Evolutionary conservation across 2,888 invertebrate species (phyloP).

Genomic region (Agriopis aurantiaria): DNA sequence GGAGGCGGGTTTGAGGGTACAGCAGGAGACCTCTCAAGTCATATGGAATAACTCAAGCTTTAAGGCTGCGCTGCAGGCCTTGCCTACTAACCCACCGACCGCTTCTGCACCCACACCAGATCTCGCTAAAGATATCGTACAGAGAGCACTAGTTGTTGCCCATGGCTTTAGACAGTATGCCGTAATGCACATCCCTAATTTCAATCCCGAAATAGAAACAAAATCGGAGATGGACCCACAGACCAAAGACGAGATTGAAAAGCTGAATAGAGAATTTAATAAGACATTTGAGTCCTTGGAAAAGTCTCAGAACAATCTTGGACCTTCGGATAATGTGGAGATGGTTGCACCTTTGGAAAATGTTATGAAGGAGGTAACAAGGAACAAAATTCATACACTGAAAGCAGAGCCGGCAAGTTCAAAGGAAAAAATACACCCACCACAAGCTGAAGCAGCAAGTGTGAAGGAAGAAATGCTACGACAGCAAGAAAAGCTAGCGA

Average conservation of each 20-base stretch:
- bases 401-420: constrained; percentile 14
- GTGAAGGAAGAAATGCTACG: not conserved
- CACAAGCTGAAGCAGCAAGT: constrained; percentile 2
- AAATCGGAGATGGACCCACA: constrained; percentile 66
- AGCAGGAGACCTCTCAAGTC: constrained; percentile 87
- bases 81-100: constrained; percentile 68
- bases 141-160: constrained; percentile 89
- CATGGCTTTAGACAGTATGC: constrained; percentile 89
- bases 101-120: constrained; percentile 62
- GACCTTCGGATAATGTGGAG: constrained; percentile 38
- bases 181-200: constrained; percentile 68
- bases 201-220: constrained; percentile 55
- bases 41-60: constrained; percentile 91
- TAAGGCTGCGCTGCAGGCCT: constrained; percentile 73
- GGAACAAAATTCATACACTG: constrained; percentile 7
- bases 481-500: not conserved
- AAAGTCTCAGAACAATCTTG: constrained; percentile 50
- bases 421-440: not conserved
- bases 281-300: constrained; percentile 76
- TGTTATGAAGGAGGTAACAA: constrained; percentile 33
- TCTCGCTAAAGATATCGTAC: constrained; percentile 78
- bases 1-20: constrained; percentile 88
- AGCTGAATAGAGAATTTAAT: constrained; percentile 77
- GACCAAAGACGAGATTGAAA: constrained; percentile 73
- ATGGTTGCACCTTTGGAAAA: constrained; percentile 56